Evolutionary conservation across 2,113 vertebrate species (phyloP), one percentile per base, ranked within the genome.

Genomic region (Elgaria multicarinata): DNA sequence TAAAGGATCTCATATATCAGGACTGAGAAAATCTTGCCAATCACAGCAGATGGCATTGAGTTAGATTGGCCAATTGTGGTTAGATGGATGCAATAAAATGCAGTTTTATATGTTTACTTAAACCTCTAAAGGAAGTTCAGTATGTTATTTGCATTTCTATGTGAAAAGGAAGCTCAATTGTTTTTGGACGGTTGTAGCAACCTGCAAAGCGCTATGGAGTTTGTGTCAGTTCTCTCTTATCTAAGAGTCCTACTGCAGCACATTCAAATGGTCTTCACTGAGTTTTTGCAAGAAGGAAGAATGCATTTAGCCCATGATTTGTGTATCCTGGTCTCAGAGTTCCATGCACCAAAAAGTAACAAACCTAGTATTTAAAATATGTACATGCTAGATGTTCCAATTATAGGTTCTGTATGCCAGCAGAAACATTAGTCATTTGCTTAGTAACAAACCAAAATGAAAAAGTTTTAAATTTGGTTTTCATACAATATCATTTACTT

Each of bases 401-500:
- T 88, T 83, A 88, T 78, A 92, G 94, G 92, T 86, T 95, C 85
- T 50, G 91, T 90, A 90, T 92, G 89, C 89, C 94, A 95, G 87
- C 72, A 93, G 93, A 93, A 94, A 90, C 90, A 86, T 6, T 94
- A 92, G 90, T 93, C 92, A 95, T 91, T 95, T 92, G 94, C 93
- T 95, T 87, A 94, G 93, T 14, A 94, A 94, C 92, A 96, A 96
- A 95, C 93, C 79, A 93, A 96, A 96, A 95, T 89, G 93, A 85
- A 93, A 94, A 89, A 87, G 94, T 94, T 94, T 94, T 91, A 66
- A n/a, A 92, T 86, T 95, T 94, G 93, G 93, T 86, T 94, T 91
- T 94, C 93, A 95, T 94, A 92, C 95, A 53, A 96, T 95, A 96
- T 95, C 96, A 97, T 96, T 96, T 96, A 91, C 95, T 95, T 96